These are phyloP conservation scores for Drosophila eohydei DNA, from an alignment of 2,888 invertebrate genomes.

Conservation along the genomic window DNA sequence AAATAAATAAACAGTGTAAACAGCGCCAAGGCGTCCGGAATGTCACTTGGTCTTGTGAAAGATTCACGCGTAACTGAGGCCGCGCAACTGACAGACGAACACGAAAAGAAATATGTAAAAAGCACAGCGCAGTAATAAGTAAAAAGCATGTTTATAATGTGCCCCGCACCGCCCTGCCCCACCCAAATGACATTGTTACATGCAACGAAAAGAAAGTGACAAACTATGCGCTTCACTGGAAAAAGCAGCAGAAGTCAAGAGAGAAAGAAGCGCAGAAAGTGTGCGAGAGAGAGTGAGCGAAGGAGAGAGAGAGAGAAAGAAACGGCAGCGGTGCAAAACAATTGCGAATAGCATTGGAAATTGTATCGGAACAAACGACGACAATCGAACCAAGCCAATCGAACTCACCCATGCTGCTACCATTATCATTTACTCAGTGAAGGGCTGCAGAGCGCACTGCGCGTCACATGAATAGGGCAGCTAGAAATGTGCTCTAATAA, in stretches of 20 bases:
- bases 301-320: constrained; percentile 2
- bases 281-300: not conserved
- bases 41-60: constrained; percentile 81
- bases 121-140: constrained; percentile 40
- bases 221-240: constrained; percentile 54
- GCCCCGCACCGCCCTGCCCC: constrained; percentile 1
- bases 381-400: constrained; percentile 22
- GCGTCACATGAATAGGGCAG: not conserved
- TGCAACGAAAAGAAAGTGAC: constrained; percentile 68
- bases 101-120: constrained; percentile 24
- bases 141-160: constrained; percentile 38
- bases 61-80: constrained; percentile 81
- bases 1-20: constrained; percentile 35
- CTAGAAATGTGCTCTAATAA: not conserved
- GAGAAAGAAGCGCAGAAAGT: not conserved
- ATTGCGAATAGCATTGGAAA: constrained; percentile 22
- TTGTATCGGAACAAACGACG: constrained; percentile 10
- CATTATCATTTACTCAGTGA: not conserved
- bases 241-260: constrained; percentile 21
- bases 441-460: not conserved
- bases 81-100: constrained; percentile 30
- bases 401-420: not conserved
- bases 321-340: constrained; percentile 7
- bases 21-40: constrained; percentile 39
- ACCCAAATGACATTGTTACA: constrained; percentile 23